phyloP scores from a whole-genome alignment of 30 jellyfish, hydroid and myxozoan genomes.

The Hydractinia symbiolongicarpus region DNA sequence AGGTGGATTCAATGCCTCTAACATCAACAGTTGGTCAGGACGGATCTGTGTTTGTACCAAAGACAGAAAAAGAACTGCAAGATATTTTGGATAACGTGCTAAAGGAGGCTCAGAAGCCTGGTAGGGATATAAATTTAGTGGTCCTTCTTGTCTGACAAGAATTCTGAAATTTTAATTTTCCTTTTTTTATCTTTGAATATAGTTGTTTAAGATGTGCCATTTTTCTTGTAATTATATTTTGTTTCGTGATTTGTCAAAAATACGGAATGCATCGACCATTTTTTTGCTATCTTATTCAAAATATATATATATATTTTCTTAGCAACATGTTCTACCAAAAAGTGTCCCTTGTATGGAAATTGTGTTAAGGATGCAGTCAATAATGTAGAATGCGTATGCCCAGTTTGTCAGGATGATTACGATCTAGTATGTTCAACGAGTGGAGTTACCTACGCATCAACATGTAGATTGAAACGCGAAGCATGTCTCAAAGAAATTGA shows the following conservation, averaged over 20 bases:
- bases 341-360: slow-evolving; percentile 5
- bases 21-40: neutral
- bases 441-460: slow-evolving; percentile 74
- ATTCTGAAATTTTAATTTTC: neutral
- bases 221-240: neutral
- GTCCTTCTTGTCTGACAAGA: too few species aligned
- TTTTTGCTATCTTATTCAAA: neutral
- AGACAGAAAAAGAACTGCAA: neutral
- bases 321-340: neutral
- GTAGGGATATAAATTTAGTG: neutral
- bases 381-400: slow-evolving; percentile 60
- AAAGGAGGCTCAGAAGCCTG: slow-evolving; percentile 7
- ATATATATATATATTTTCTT: neutral
- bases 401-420: slow-evolving; percentile 44
- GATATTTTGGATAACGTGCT: neutral
- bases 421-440: slow-evolving; percentile 57
- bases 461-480: slow-evolving; percentile 50
- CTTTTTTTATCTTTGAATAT: neutral
- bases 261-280: too few species aligned
- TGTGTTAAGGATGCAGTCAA: neutral
- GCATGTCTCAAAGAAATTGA: slow-evolving; percentile 35
- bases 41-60: slow-evolving; percentile 8
- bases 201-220: neutral
- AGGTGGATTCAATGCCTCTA: slow-evolving; percentile 15
- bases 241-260: too few species aligned